A percentile compares a stretch with the other conserved stretches of the same genome.
These are phyloP conservation scores for Acestrorhynchus altus DNA, from an alignment of 2,797 vertebrate genomes.

Conservation along the genomic window DNA sequence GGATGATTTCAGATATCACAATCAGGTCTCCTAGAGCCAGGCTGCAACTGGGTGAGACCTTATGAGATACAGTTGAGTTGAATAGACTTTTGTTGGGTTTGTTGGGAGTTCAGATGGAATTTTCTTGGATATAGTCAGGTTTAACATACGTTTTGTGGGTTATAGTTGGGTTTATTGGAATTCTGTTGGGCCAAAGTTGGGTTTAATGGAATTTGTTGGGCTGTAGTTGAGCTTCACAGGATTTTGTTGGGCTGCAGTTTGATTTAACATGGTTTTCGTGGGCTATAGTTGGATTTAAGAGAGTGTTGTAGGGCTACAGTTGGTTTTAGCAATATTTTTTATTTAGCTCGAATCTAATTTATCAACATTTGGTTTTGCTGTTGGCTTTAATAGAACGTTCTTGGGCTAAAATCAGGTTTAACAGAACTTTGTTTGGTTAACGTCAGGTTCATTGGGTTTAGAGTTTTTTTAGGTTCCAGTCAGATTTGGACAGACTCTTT, in stretches of 20 bases:
- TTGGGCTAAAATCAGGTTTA: neutral
- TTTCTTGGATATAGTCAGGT: no score
- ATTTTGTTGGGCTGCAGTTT: neutral
- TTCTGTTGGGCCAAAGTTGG: neutral
- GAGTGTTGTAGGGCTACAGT: neutral
- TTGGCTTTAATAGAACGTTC: neutral
- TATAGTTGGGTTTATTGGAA: neutral
- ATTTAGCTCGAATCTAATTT: no score
- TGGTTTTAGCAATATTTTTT: neutral
- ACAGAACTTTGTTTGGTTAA: neutral
- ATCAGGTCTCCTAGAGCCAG: neutral
- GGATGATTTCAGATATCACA: no score
- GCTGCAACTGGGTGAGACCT: no score
- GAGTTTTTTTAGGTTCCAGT: neutral
- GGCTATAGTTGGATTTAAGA: neutral
- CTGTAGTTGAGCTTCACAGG: neutral
- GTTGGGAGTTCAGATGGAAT: no score
- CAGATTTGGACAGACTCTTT: neutral
- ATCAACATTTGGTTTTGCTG: no score
- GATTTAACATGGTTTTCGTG: neutral
- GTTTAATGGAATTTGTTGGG: neutral
- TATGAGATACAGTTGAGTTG: no score
- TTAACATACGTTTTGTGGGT: no score
- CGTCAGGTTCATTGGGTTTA: no score
- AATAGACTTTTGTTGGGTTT: no score